Percentiles rank a stretch among this genome's conserved stretches.
phyloP scores from a whole-genome alignment of 1,140 invertebrate species.

The Stratiolaelaps scimitus region DNA sequence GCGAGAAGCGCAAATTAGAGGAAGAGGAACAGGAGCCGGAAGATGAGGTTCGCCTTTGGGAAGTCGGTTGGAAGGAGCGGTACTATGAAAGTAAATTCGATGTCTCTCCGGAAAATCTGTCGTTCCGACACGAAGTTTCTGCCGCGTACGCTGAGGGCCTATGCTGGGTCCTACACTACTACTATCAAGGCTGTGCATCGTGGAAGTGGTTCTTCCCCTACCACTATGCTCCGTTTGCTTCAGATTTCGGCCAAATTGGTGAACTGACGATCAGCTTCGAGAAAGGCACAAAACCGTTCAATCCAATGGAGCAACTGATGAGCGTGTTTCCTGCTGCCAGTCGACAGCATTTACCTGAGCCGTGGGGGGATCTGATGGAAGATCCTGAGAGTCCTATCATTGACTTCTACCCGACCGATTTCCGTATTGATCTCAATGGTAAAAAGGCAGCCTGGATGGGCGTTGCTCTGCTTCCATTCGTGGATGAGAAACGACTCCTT shows the following conservation, averaged over 20 bases:
- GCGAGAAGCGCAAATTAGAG: constrained; percentile 44
- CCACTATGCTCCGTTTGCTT: constrained; percentile 99
- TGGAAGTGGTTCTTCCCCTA: constrained; percentile 99
- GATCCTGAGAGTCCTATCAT: constrained; percentile 86
- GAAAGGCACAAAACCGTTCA: constrained; percentile 75
- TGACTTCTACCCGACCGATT: constrained; percentile 97
- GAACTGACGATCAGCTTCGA: constrained; percentile 74
- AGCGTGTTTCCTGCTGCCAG: constrained; percentile 97
- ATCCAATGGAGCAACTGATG: constrained; percentile 96
- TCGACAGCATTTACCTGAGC: constrained; percentile 74
- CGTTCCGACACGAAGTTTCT: constrained; percentile 78
- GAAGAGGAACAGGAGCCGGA: constrained; percentile 61
- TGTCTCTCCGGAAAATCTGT: constrained; percentile 60
- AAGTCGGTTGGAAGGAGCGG: constrained; percentile 90
- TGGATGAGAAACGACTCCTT: constrained; percentile 82
- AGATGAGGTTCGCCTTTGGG: constrained; percentile 90
- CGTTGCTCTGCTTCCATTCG: constrained; percentile 92
- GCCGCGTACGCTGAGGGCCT: constrained; percentile 86
- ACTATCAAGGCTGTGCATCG: constrained; percentile 97
- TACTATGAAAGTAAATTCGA: constrained; percentile 98
- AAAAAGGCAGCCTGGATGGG: constrained; percentile 95
- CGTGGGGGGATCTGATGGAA: constrained; percentile 88
- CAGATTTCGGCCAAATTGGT: constrained; percentile 86
- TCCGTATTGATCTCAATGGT: constrained; percentile 97
- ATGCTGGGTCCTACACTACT: constrained; percentile 95